Evolutionary conservation across 2,888 invertebrate species (phyloP).

Genomic region (Hirtodrosophila trivittata): DNA sequence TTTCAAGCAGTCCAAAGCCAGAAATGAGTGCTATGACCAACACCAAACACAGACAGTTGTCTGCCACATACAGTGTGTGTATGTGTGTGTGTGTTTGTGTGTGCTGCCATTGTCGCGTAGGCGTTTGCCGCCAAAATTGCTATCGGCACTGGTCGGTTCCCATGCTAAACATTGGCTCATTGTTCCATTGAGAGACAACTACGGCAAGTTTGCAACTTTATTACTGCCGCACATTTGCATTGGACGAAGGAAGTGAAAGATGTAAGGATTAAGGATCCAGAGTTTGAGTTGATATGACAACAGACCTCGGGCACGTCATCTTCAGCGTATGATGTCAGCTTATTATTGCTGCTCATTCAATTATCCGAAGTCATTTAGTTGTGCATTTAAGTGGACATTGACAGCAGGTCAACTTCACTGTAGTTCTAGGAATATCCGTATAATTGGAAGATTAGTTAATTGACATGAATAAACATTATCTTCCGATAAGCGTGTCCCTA

Average conservation of each 20-base stretch:
- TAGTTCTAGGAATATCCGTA: not conserved
- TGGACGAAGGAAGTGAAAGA: not conserved
- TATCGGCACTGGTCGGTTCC: slow-evolving; percentile 51
- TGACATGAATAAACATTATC: not conserved
- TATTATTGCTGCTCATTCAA: slow-evolving; percentile 35
- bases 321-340: slow-evolving; percentile 54
- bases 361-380: slow-evolving; percentile 26
- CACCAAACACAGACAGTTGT: slow-evolving; percentile 28
- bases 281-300: slow-evolving; percentile 10
- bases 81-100: slow-evolving; percentile 20
- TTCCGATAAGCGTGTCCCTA: not conserved
- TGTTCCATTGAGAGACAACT: slow-evolving; percentile 65
- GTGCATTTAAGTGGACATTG: slow-evolving; percentile 9
- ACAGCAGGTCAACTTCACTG: slow-evolving; percentile 10
- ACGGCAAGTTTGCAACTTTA: slow-evolving; percentile 61
- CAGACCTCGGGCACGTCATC: slow-evolving; percentile 44
- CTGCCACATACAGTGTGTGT: slow-evolving; percentile 13
- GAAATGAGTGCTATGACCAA: slow-evolving; percentile 37
- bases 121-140: slow-evolving; percentile 75
- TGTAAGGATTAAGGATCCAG: not conserved
- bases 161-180: slow-evolving; percentile 47
- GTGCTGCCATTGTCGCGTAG: slow-evolving; percentile 52
- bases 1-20: slow-evolving; percentile 69
- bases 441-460: not conserved
- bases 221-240: slow-evolving; percentile 60